Evolutionary conservation across 1,140 invertebrate genomes (phyloP).

Genomic region (Dendrolimus kikuchii): DNA sequence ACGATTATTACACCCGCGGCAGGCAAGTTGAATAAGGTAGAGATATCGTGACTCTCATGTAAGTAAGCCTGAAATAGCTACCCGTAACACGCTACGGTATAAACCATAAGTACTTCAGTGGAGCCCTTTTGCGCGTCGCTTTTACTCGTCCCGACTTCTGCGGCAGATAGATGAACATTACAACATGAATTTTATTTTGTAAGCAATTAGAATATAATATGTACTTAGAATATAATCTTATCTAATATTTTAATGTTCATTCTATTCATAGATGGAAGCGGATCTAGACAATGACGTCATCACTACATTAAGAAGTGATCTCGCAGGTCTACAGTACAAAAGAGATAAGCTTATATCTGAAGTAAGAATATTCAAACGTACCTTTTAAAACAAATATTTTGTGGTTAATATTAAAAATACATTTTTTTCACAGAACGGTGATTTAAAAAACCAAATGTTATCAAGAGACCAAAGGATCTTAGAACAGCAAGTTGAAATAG

Average conservation of each 20-base stretch:
- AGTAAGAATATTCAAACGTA: conserved; percentile 54
- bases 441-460: conserved; percentile 78
- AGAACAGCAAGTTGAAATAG: conserved; percentile 79
- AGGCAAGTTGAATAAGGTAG: conserved; percentile 22
- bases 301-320: conserved; percentile 82
- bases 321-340: conserved; percentile 86
- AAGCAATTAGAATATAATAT: neutral
- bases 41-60: conserved; percentile 55
- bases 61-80: conserved; percentile 47
- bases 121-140: conserved; percentile 45
- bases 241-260: conserved; percentile 2
- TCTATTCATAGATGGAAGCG: conserved; percentile 68
- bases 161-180: too few relatives aligned
- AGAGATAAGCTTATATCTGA: conserved; percentile 83
- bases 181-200: too few relatives aligned
- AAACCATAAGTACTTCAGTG: conserved; percentile 40
- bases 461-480: conserved; percentile 77
- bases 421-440: conserved; percentile 71
- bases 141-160: too few relatives aligned
- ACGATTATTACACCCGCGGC: neutral
- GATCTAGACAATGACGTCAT: conserved; percentile 77
- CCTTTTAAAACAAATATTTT: conserved; percentile 3
- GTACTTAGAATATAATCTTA: neutral
- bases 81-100: conserved; percentile 52
- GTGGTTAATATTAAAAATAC: conserved; percentile 1